Base-by-base conservation (phyloP, 53 echinoderm and acorn worm genomes). In the Hippasteria phrygiana region DNA sequence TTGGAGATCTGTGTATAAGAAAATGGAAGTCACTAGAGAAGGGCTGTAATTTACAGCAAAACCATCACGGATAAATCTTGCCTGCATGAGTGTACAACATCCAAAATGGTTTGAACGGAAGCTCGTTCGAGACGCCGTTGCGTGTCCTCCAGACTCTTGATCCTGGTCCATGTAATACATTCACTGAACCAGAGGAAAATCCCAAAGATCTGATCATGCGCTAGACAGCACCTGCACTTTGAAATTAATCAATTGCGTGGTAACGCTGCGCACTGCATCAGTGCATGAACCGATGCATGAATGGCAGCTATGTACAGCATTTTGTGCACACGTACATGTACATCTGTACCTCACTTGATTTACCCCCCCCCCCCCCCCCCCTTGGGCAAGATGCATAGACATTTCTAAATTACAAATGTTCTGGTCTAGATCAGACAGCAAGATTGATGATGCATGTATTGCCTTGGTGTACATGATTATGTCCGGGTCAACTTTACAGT, bases 201-300 rank as follows among this genome's bases (percentile, higher is more conserved):
- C 28, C 79, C 34, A 24, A 6, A 33, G 41, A 79, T 79, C 20
- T 79, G 62, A 79, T 79, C 59, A 79, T 40, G 59, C 79, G 62
- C 79, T 53, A 79, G 79, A 79, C 40, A 56, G 59, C 41, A 79
- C 38, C 79, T 79, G 79, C 79, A 79, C 79, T 79, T 79, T 79
- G n/a, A n/a, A n/a, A n/a, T n/a, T 26, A 55, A 62, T 29, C 38
- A 39, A n/a, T 59, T 22, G 22, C 59, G 11, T 13, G 27, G 56
- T 31, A 18, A 32, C 22, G 20, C 10, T 37, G 56, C 38, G 41
- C 79, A 62, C 41, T 39, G 59, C 55, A 78, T 26, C 41, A 37
- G 28, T n/a, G n/a, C 26, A n/a, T n/a, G n/a, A n/a, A n/a, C n/a
- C 27, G 27, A 38, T 32, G 38, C 59, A 31, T 67, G 69, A 67